phyloP scores from a whole-genome alignment of 2,888 invertebrate genomes.

The Agrenia bidenticulata region DNA sequence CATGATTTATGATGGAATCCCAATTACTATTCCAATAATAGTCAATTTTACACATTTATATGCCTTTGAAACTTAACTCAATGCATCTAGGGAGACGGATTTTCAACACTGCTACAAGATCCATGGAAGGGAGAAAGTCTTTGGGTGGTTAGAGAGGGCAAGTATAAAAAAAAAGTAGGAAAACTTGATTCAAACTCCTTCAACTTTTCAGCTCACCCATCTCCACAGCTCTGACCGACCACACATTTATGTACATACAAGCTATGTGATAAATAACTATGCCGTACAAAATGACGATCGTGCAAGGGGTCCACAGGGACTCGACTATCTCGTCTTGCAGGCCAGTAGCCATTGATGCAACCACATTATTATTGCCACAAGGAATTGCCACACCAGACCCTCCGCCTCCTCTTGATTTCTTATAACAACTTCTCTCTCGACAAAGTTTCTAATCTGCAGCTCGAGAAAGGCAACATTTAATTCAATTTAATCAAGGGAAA shows the following conservation, averaged over 20 bases:
- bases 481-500: conserved; percentile 37
- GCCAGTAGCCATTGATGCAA: not conserved
- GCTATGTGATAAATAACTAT: not conserved
- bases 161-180: not conserved
- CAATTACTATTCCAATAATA: conserved; percentile 42
- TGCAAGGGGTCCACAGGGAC: not conserved
- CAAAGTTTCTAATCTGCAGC: conserved; percentile 19
- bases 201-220: not conserved
- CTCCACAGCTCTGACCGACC: not conserved
- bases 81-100: no score
- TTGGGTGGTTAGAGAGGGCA: not conserved
- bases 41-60: conserved; percentile 41
- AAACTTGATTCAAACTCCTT: conserved; percentile 1
- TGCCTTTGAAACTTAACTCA: not conserved
- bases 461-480: conserved; percentile 22
- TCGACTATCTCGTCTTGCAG: conserved; percentile 6
- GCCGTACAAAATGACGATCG: conserved; percentile 5
- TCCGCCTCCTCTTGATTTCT: conserved; percentile 4
- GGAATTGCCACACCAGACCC: not conserved
- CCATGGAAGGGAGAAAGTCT: no score
- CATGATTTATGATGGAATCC: conserved; percentile 40
- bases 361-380: not conserved
- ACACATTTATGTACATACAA: conserved; percentile 1
- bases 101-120: no score
- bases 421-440: conserved; percentile 25